Evolutionary conservation across 2,888 invertebrate species (phyloP).

Genomic region (Elysia crispata): DNA sequence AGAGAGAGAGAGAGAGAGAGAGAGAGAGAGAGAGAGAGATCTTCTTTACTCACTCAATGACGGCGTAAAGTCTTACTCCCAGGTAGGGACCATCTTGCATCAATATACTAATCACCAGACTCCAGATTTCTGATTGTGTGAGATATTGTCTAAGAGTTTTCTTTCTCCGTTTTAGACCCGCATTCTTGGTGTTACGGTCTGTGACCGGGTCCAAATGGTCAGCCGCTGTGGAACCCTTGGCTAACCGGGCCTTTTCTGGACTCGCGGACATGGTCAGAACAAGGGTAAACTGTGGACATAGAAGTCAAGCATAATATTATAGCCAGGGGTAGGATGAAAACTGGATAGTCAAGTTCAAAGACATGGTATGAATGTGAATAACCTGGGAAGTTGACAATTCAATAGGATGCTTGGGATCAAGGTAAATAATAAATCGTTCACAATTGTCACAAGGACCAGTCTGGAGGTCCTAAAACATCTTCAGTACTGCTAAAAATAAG

Average conservation of each 20-base stretch:
- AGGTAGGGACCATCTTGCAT: slow-evolving; percentile 79
- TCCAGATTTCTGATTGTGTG: slow-evolving; percentile 76
- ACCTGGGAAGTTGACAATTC: background rate
- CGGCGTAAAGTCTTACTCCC: slow-evolving; percentile 65
- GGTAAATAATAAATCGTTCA: background rate
- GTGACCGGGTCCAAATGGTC: background rate
- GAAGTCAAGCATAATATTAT: background rate
- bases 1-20: background rate
- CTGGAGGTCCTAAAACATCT: too few species aligned
- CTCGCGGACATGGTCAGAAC: slow-evolving; percentile 73
- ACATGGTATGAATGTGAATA: background rate
- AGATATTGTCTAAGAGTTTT: slow-evolving; percentile 39
- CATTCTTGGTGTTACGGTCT: background rate
- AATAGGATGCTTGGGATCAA: background rate
- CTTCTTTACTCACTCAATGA: slow-evolving; percentile 54
- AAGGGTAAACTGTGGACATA: slow-evolving; percentile 70
- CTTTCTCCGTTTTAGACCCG: background rate
- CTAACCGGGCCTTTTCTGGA: slow-evolving; percentile 29
- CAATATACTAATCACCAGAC: slow-evolving; percentile 76
- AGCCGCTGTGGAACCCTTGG: background rate
- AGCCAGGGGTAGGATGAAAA: background rate
- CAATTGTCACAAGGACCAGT: too few species aligned
- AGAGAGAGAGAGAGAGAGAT: background rate
- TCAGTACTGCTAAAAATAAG: too few species aligned
- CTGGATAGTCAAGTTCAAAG: background rate